Conservation (phyloP, 2,888 invertebrate species). For the Odontocerum albicorne region DNA sequence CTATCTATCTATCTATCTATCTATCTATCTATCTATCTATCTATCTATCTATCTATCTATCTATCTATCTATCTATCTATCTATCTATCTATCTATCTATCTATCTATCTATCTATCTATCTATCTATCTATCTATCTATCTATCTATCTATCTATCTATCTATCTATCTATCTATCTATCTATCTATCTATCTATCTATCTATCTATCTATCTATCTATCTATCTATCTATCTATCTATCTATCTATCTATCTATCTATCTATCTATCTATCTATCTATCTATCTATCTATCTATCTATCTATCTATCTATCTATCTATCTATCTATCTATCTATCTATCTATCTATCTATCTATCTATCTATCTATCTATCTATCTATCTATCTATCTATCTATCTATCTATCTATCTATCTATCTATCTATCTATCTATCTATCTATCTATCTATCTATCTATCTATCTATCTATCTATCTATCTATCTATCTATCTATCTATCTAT, state of each 20-base stretch:
- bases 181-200: not conserved
- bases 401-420: not conserved
- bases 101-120: not conserved
- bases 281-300: not conserved
- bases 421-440: not conserved
- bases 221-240: not conserved
- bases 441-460: not conserved
- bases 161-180: not conserved
- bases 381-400: not conserved
- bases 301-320: not conserved
- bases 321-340: not conserved
- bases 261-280: not conserved
- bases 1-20: not conserved
- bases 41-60: not conserved
- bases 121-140: not conserved
- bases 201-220: not conserved
- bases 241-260: not conserved
- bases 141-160: not conserved
- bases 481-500: not conserved
- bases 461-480: not conserved
- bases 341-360: not conserved
- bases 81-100: not conserved
- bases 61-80: not conserved
- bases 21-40: not conserved
- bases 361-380: not conserved